A percentile compares a stretch with the other conserved stretches of the same genome.
phyloP scores from a whole-genome alignment of 2,113 vertebrate genomes.

The Chionomys nivalis region DNA sequence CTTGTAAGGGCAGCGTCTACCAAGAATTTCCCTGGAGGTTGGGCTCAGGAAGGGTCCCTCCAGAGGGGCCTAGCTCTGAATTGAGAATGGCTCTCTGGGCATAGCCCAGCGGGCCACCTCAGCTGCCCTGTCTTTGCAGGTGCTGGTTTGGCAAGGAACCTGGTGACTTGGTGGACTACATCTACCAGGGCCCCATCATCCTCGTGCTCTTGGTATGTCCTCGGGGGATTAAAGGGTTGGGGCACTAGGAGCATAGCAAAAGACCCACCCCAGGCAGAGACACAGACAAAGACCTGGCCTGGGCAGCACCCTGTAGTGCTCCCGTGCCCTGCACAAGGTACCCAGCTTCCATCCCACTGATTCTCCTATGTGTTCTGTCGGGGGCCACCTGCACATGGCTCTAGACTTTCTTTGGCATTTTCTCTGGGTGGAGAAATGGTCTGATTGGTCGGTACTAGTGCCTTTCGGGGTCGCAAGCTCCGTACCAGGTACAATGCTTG shows the following conservation, averaged over 20 bases:
- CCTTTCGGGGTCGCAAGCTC: background rate
- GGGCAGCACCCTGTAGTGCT: background rate
- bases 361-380: background rate
- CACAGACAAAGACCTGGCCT: background rate
- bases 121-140: conserved; percentile 83
- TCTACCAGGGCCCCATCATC: conserved; percentile 98
- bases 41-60: background rate
- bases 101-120: background rate
- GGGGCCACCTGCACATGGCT: background rate
- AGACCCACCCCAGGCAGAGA: background rate
- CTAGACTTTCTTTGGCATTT: background rate
- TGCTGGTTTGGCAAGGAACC: conserved; percentile 99
- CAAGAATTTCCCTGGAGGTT: background rate
- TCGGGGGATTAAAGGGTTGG: background rate
- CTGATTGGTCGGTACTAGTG: background rate
- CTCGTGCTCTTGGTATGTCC: conserved; percentile 96
- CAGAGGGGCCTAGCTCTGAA: background rate
- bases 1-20: too few species aligned
- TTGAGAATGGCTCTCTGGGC: background rate
- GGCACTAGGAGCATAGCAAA: background rate
- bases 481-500: background rate
- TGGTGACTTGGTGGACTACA: conserved; percentile 97
- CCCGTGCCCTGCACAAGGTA: rapidly evolving
- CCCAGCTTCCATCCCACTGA: background rate
- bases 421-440: background rate